Evolutionary conservation across 2,888 invertebrate species (phyloP).

Genomic region (Prosapia bicincta): DNA sequence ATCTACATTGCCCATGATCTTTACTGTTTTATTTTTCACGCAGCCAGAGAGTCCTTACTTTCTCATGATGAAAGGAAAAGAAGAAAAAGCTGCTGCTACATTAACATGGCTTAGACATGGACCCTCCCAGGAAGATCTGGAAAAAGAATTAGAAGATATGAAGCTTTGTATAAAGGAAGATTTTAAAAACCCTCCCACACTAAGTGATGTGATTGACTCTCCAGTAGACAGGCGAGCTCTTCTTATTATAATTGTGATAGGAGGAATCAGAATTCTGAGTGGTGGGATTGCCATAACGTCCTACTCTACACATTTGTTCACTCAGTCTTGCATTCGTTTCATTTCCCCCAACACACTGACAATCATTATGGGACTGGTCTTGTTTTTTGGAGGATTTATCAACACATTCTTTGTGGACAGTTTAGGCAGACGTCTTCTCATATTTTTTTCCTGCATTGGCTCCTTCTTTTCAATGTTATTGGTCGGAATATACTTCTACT

Average conservation of each 20-base stretch:
- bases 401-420: slow-evolving; percentile 15
- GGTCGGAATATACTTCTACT: slow-evolving; percentile 19
- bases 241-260: slow-evolving; percentile 24
- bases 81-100: background rate
- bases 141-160: slow-evolving; percentile 11
- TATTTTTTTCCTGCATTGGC: slow-evolving; percentile 29
- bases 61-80: slow-evolving; percentile 4
- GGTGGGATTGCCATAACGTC: slow-evolving; percentile 27
- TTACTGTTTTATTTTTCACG: background rate
- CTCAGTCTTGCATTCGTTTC: background rate
- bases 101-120: background rate
- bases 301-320: slow-evolving; percentile 32
- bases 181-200: slow-evolving; percentile 17
- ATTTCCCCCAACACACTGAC: slow-evolving; percentile 23
- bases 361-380: slow-evolving; percentile 22
- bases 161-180: slow-evolving; percentile 25
- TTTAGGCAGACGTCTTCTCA: slow-evolving; percentile 6
- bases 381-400: background rate
- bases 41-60: slow-evolving; percentile 8
- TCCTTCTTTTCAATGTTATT: slow-evolving; percentile 23
- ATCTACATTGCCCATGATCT: background rate
- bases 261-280: slow-evolving; percentile 17
- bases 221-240: slow-evolving; percentile 21
- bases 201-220: slow-evolving; percentile 24
- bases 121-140: background rate